Conservation (phyloP, 1,140 invertebrate species). For the Venturia canescens region DNA sequence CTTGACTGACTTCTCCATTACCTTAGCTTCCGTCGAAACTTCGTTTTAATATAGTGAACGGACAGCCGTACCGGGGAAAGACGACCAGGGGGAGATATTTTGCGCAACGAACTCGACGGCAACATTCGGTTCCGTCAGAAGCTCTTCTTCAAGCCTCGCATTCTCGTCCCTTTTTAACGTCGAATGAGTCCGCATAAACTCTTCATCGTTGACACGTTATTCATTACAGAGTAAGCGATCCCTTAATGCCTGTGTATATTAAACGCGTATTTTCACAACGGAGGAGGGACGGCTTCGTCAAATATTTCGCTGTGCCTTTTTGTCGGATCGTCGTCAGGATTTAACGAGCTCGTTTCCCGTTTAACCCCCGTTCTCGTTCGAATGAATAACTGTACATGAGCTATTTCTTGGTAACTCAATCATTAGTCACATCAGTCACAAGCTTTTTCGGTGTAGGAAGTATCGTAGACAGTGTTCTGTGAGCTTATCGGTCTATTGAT, state of each 20-base stretch:
- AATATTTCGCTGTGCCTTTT: slow-evolving; percentile 2
- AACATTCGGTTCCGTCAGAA: slow-evolving; percentile 52
- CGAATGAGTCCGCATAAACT: slow-evolving; percentile 23
- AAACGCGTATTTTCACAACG: not conserved
- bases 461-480: no score
- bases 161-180: slow-evolving; percentile 45
- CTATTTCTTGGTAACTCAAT: not conserved
- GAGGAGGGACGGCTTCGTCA: not conserved
- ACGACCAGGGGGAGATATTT: slow-evolving; percentile 18
- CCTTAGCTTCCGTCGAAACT: slow-evolving; percentile 57
- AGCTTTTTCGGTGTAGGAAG: no score
- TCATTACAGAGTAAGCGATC: not conserved
- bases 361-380: not conserved
- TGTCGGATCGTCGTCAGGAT: not conserved
- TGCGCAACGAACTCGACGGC: slow-evolving; percentile 45
- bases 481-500: no score
- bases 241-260: slow-evolving; percentile 6
- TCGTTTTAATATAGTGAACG: slow-evolving; percentile 62
- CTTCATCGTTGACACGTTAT: slow-evolving; percentile 26
- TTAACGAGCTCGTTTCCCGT: slow-evolving; percentile 43
- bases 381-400: not conserved
- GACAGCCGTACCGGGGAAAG: slow-evolving; percentile 45
- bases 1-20: slow-evolving; percentile 68
- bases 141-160: slow-evolving; percentile 43
- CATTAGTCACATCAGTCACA: no score